A percentile compares a stretch with the other conserved stretches of the same genome.
Conservation (phyloP, 2,797 vertebrate genomes). For the Oryzias sinensis region DNA sequence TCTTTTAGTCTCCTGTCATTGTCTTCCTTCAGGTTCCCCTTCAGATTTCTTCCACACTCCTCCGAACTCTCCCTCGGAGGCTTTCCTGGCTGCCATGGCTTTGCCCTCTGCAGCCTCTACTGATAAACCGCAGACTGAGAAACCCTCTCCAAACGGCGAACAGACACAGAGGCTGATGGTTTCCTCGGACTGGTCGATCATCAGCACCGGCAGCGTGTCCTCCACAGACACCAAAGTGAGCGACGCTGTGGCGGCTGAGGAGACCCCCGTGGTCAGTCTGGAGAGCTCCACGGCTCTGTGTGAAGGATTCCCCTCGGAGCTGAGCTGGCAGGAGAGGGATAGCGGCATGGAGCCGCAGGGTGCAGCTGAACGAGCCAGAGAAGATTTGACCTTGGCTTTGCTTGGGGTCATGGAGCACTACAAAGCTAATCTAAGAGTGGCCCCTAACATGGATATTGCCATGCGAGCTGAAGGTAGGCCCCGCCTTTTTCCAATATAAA, state of each 20-base stretch:
- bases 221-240: slow-evolving; percentile 21
- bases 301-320: slow-evolving; percentile 41
- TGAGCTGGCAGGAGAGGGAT: slow-evolving; percentile 66
- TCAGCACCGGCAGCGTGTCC: slow-evolving; percentile 41
- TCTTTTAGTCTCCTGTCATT: slow-evolving; percentile 6
- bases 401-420: slow-evolving; percentile 72
- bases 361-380: slow-evolving; percentile 36
- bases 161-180: slow-evolving; percentile 47
- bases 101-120: slow-evolving; percentile 47
- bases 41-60: slow-evolving; percentile 78
- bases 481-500: no score
- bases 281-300: slow-evolving; percentile 25
- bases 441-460: slow-evolving; percentile 46
- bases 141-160: slow-evolving; percentile 23
- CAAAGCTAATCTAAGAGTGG: slow-evolving; percentile 53
- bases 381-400: slow-evolving; percentile 65
- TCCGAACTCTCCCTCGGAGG: slow-evolving; percentile 70
- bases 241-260: slow-evolving; percentile 21
- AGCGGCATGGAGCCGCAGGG: slow-evolving; percentile 63
- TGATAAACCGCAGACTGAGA: slow-evolving; percentile 37
- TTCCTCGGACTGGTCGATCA: slow-evolving; percentile 66
- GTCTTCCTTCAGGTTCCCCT: slow-evolving; percentile 61
- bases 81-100: slow-evolving; percentile 62
- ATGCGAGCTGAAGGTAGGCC: slow-evolving; percentile 68
- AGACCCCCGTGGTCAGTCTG: slow-evolving; percentile 11